Percentiles rank a stretch among this genome's conserved stretches.
These are phyloP conservation scores for Drosophila truncata DNA, from an alignment of 1,140 invertebrate species.

Conservation along the genomic window DNA sequence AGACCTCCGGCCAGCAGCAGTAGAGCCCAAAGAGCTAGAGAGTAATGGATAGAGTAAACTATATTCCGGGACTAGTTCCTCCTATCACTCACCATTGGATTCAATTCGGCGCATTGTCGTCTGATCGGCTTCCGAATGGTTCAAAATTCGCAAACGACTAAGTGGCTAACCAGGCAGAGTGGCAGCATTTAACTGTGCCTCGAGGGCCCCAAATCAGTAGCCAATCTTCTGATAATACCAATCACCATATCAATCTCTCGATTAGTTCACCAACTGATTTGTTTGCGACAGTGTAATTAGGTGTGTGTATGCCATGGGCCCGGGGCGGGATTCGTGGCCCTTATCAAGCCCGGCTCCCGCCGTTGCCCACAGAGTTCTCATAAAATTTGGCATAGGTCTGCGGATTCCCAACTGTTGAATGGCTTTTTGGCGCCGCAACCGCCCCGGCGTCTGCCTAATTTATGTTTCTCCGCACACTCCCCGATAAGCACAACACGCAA, in stretches of 20 bases:
- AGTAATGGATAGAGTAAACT: background rate
- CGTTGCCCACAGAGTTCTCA: background rate
- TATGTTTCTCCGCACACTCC: constrained; percentile 23
- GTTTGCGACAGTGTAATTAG: constrained; percentile 54
- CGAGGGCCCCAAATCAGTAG: constrained; percentile 55
- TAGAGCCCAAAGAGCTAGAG: constrained; percentile 19
- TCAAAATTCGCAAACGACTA: constrained; percentile 55
- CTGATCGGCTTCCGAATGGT: constrained; percentile 26
- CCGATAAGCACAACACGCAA: constrained; percentile 29
- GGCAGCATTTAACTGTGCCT: constrained; percentile 55
- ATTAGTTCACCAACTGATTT: constrained; percentile 62
- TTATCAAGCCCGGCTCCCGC: constrained; percentile 20
- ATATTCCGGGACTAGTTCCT: background rate
- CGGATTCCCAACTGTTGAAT: constrained; percentile 28
- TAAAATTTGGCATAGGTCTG: constrained; percentile 23
- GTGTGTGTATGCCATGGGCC: constrained; percentile 28
- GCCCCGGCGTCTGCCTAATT: constrained; percentile 42
- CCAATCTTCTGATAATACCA: constrained; percentile 78
- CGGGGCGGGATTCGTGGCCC: constrained; percentile 16
- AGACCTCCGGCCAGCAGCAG: constrained; percentile 22
- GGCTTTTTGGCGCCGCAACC: constrained; percentile 8
- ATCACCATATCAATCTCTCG: constrained; percentile 65
- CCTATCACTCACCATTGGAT: constrained; percentile 30
- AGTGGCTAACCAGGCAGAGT: constrained; percentile 13
- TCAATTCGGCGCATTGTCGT: constrained; percentile 18